These are phyloP conservation scores for Scopus umbretta DNA, from an alignment of 2,113 vertebrate species.

Conservation along the genomic window DNA sequence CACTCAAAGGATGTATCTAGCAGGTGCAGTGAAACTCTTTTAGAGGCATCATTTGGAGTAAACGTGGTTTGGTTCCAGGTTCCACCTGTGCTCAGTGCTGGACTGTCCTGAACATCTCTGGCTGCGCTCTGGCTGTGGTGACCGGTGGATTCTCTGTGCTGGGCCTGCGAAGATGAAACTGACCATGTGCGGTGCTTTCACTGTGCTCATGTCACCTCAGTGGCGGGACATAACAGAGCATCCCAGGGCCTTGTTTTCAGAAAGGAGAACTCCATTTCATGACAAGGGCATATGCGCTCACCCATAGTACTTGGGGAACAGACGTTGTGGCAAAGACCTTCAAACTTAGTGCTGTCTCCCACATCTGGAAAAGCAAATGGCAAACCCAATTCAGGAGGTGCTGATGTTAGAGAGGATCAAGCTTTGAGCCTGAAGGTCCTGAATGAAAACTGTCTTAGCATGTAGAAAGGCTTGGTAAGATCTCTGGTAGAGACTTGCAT, in stretches of 20 bases:
- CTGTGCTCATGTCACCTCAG: not conserved
- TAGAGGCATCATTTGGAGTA: not conserved
- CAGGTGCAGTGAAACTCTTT: not conserved
- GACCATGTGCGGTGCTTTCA: not conserved
- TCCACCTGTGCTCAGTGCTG: not conserved
- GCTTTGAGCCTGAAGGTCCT: not conserved
- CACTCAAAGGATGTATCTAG: not conserved
- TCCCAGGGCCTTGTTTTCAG: not conserved
- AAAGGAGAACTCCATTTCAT: not conserved
- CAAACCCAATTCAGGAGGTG: not conserved
- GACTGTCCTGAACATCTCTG: not conserved
- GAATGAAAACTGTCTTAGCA: not conserved
- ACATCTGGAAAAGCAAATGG: not conserved
- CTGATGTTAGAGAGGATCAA: not conserved
- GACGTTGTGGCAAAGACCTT: not conserved
- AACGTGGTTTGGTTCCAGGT: not conserved
- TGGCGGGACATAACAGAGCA: accelerated
- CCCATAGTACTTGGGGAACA: not conserved
- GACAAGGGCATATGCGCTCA: accelerated
- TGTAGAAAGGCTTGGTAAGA: not conserved
- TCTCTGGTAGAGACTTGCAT: not conserved
- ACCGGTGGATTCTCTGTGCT: not conserved
- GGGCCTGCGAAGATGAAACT: not conserved
- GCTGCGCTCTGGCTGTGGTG: not conserved
- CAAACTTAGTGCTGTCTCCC: not conserved